Evolutionary conservation across 2,888 invertebrate species (phyloP), one percentile per base, ranked within the genome.

Genomic region (Leuctra nigra): DNA sequence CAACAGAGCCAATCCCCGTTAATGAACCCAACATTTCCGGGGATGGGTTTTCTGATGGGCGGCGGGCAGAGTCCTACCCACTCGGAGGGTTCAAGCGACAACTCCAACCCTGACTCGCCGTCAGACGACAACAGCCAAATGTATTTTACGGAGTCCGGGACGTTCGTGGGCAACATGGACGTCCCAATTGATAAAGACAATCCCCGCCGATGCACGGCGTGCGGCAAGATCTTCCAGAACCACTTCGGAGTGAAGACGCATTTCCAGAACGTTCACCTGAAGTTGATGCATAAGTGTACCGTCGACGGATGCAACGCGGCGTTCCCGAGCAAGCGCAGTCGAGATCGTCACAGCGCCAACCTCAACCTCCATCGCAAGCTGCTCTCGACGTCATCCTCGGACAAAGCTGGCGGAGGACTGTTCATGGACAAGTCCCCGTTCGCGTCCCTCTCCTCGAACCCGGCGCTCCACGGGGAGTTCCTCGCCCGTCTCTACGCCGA

Each of bases 241-340:
- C 87, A 91, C 66, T 94, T 93, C 69, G 88, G 91, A 52, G 84
- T 95, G 22, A 95, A 94, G 73, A 90, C 91, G 1, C 97, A 97
- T 71, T 96, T 93, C 72, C 94, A 94, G 76, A 95, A 91, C 72
- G 90, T 92, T 9, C 96, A 97, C 73, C 81, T 96, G 54, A 96
- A 96, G 73, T 75, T 95, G 59, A 91, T 94, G 87, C 95, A 95
- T 73, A 91, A 90, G 69, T 97, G 97, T 74, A 91, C 87, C 67
- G 87, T 93, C 23, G 94, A 94, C 63, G 94, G 95, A 1, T 97
- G 97, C 71, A 90, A 90, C 73, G 95, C 95, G 0, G 89, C 93
- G 0, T 97, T 96, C 70, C 90, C 93, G 4, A 94, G 95, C 0
- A 95, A 93, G 69, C 78, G 93, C 57, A 91, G 89, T 67, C 83